Conservation (phyloP, 2,888 invertebrate species). For the Cetonia aurata region DNA sequence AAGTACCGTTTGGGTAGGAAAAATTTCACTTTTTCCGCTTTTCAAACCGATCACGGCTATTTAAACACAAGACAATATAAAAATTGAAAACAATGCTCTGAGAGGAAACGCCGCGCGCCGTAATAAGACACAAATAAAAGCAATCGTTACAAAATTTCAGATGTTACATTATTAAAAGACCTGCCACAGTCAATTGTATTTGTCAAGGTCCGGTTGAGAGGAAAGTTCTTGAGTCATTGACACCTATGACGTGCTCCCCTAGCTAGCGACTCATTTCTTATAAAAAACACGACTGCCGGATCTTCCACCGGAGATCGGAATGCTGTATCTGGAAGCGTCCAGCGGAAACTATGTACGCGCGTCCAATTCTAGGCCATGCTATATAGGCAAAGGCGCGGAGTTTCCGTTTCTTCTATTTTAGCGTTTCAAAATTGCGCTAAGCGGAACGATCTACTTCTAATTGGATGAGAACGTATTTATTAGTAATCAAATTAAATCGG, state of each 20-base stretch:
- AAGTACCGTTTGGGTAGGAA: too few species aligned
- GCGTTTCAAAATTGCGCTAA: too few species aligned
- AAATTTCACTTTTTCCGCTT: slow-evolving; percentile 13
- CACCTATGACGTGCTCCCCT: slow-evolving; percentile 22
- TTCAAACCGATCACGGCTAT: slow-evolving; percentile 5
- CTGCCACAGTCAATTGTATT: slow-evolving; percentile 13
- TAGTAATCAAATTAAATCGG: too few species aligned
- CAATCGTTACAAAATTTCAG: slow-evolving; percentile 25
- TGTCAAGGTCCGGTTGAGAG: slow-evolving; percentile 32
- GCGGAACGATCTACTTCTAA: too few species aligned
- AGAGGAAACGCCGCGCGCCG: background rate
- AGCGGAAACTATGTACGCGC: slow-evolving; percentile 6
- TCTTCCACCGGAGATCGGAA: slow-evolving; percentile 29
- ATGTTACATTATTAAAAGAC: slow-evolving; percentile 11
- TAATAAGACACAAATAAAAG: background rate
- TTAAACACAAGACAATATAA: slow-evolving; percentile 23
- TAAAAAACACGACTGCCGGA: slow-evolving; percentile 30
- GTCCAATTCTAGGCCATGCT: slow-evolving; percentile 14
- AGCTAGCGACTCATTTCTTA: slow-evolving; percentile 11
- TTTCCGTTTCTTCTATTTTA: too few species aligned
- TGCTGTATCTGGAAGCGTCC: slow-evolving; percentile 4
- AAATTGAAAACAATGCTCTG: slow-evolving; percentile 4
- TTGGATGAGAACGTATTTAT: too few species aligned
- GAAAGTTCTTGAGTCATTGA: slow-evolving; percentile 39
- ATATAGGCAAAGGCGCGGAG: too few species aligned